A percentile compares a stretch with the other conserved stretches of the same genome.
phyloP scores from a whole-genome alignment of 37 sponge, comb jelly and placozoan genomes.

The Hormiphora californensis region DNA sequence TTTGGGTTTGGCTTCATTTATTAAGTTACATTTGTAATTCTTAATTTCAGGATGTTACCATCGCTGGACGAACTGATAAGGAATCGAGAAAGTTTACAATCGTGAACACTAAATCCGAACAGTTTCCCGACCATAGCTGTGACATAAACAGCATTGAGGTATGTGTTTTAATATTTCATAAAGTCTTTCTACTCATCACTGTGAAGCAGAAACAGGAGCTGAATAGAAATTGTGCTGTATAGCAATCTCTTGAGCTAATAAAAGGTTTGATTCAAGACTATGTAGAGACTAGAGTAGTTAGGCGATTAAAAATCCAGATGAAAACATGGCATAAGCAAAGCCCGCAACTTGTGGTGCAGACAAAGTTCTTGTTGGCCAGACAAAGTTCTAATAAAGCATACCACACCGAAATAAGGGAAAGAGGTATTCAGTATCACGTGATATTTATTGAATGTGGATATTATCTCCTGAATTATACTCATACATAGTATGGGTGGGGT shows the following conservation, averaged over 20 bases:
- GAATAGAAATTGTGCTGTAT: background rate
- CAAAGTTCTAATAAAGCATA: too few relatives aligned
- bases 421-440: too few relatives aligned
- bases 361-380: too few relatives aligned
- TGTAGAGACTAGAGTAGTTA: background rate
- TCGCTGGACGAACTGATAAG: conserved; percentile 59
- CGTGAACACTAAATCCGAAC: background rate
- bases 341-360: too few relatives aligned
- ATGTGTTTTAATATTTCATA: background rate
- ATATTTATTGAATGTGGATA: too few relatives aligned
- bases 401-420: too few relatives aligned
- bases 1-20: too few relatives aligned
- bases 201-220: background rate
- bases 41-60: conserved; percentile 55
- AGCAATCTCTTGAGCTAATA: background rate
- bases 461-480: too few relatives aligned
- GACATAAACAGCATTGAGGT: conserved; percentile 11
- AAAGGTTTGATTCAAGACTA: background rate
- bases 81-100: background rate
- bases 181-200: too few relatives aligned
- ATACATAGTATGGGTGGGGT: too few relatives aligned
- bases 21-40: too few relatives aligned
- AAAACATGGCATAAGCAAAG: too few relatives aligned
- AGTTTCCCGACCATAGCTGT: conserved; percentile 8
- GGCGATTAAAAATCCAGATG: background rate